These are phyloP conservation scores for Dryocosmus kuriphilus DNA, from an alignment of 2,888 invertebrate species.

Conservation along the genomic window DNA sequence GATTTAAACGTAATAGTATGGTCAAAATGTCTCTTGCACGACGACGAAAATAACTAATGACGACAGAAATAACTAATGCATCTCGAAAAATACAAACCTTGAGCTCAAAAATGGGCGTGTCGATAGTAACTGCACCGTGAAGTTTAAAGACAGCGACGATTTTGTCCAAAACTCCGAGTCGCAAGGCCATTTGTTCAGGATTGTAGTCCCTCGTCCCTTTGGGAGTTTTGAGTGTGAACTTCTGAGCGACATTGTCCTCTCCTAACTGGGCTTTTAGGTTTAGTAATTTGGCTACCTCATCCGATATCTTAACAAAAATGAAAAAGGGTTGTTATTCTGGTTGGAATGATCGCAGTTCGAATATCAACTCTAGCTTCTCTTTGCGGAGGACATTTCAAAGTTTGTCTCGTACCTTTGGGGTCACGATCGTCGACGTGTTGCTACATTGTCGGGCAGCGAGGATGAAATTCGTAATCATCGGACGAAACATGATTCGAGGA, in stretches of 20 bases:
- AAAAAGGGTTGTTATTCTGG: not conserved
- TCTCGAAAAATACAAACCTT: slow-evolving; percentile 82
- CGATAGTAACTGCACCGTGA: slow-evolving; percentile 98
- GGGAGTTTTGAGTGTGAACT: slow-evolving; percentile 92
- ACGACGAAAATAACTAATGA: too few species aligned
- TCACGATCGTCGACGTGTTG: slow-evolving; percentile 64
- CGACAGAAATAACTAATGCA: too few species aligned
- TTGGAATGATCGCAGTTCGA: not conserved
- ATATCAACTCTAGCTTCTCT: slow-evolving; percentile 26
- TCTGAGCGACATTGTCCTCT: slow-evolving; percentile 82
- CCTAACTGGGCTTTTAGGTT: slow-evolving; percentile 87
- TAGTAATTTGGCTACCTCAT: slow-evolving; percentile 90
- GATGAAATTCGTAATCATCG: slow-evolving; percentile 66
- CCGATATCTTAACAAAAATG: slow-evolving; percentile 84
- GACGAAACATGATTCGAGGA: slow-evolving; percentile 68
- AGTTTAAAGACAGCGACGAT: slow-evolving; percentile 94
- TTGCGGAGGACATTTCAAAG: slow-evolving; percentile 40
- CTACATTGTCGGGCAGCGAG: slow-evolving; percentile 66
- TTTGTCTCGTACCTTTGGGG: slow-evolving; percentile 68
- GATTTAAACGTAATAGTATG: not conserved
- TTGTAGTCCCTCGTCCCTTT: slow-evolving; percentile 97
- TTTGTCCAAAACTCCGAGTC: slow-evolving; percentile 91
- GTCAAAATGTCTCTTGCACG: too few species aligned
- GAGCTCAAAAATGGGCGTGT: slow-evolving; percentile 98
- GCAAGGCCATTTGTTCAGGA: slow-evolving; percentile 96